These are phyloP conservation scores for Notodonta dromedarius DNA, from an alignment of 2,888 invertebrate species.

Conservation along the genomic window DNA sequence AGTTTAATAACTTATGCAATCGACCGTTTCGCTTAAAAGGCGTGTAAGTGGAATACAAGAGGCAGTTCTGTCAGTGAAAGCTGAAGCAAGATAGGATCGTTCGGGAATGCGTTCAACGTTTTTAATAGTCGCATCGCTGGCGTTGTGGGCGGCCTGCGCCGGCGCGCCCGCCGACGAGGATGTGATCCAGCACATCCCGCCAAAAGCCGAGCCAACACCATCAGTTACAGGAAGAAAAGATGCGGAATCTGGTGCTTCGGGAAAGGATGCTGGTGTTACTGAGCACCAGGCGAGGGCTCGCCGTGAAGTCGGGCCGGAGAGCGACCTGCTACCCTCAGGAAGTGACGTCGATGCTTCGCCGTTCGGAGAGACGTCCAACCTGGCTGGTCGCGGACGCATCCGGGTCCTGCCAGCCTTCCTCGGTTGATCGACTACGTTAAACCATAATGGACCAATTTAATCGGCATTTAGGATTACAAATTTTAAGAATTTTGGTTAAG, in stretches of 20 bases:
- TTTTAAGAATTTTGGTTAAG: conserved; percentile 16
- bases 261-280: conserved; percentile 66
- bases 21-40: conserved; percentile 61
- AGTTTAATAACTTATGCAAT: conserved; percentile 65
- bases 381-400: conserved; percentile 69
- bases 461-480: conserved; percentile 9
- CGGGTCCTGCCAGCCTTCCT: conserved; percentile 74
- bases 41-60: conserved; percentile 15
- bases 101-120: conserved; percentile 74
- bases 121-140: conserved; percentile 74
- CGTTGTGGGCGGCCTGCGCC: conserved; percentile 70
- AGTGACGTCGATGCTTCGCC: conserved; percentile 65
- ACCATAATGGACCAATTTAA: background rate
- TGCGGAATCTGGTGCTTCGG: conserved; percentile 77
- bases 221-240: conserved; percentile 73
- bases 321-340: conserved; percentile 66
- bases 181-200: conserved; percentile 75
- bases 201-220: conserved; percentile 72
- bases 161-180: conserved; percentile 68
- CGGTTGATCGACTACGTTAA: conserved; percentile 48
- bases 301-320: conserved; percentile 68
- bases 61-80: conserved; percentile 49
- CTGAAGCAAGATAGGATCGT: conserved; percentile 71
- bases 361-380: conserved; percentile 62
- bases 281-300: conserved; percentile 52